A percentile compares a stretch with the other conserved stretches of the same genome.
These are phyloP conservation scores for Ennomos quercinarius DNA, from an alignment of 2,888 invertebrate genomes.

Conservation along the genomic window DNA sequence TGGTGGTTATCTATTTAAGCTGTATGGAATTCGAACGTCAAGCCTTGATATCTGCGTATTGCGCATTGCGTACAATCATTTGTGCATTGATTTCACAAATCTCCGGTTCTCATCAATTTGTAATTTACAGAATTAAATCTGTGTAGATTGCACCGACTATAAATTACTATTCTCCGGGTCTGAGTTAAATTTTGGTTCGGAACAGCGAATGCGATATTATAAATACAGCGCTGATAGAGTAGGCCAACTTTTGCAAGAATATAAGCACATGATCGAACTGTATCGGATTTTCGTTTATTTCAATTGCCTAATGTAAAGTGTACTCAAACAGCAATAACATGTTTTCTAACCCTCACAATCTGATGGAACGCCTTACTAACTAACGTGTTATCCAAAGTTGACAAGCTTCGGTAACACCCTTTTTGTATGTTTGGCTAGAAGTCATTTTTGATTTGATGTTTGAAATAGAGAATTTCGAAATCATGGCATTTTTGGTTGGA, in stretches of 20 bases:
- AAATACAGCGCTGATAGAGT: constrained; percentile 9
- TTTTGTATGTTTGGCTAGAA: too few relatives aligned
- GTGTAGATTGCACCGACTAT: constrained; percentile 39
- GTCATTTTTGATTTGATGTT: too few relatives aligned
- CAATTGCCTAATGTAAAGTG: too few relatives aligned
- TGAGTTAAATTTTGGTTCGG: constrained; percentile 41
- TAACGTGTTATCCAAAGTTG: too few relatives aligned
- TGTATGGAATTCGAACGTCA: constrained; percentile 21
- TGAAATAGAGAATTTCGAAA: too few relatives aligned
- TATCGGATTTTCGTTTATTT: too few relatives aligned
- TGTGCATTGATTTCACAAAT: constrained; percentile 44
- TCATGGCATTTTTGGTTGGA: too few relatives aligned
- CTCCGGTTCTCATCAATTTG: constrained; percentile 48
- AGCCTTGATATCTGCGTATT: constrained; percentile 26
- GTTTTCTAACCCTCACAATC: too few relatives aligned
- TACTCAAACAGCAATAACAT: too few relatives aligned
- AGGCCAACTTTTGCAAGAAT: constrained; percentile 6
- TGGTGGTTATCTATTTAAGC: constrained; percentile 1
- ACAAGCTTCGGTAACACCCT: too few relatives aligned
- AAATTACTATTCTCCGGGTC: constrained; percentile 35
- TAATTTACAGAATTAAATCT: constrained; percentile 49
- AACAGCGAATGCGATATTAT: constrained; percentile 1
- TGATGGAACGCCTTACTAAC: too few relatives aligned
- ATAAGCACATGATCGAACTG: too few relatives aligned
- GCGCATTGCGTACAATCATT: constrained; percentile 24